Percentiles rank a stretch among this genome's conserved stretches.
These are phyloP conservation scores for Hemibagrus wyckioides DNA, from an alignment of 2,113 vertebrate species.

Conservation along the genomic window DNA sequence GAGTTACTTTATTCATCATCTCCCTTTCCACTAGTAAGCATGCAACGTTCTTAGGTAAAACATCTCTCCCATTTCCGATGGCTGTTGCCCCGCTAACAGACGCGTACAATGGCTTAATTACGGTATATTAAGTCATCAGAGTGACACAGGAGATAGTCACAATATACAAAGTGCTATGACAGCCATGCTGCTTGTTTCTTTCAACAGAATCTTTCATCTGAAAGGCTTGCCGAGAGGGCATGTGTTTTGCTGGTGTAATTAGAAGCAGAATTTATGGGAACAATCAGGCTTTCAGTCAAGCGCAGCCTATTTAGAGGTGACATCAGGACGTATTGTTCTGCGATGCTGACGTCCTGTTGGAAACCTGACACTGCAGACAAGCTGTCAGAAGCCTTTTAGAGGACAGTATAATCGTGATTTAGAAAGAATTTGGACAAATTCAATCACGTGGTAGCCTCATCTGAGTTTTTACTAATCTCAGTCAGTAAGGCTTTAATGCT, in stretches of 20 bases:
- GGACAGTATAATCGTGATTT: slow-evolving; percentile 28
- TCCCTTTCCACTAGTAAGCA: slow-evolving; percentile 59
- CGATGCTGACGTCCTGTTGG: slow-evolving; percentile 45
- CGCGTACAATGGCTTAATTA: slow-evolving; percentile 67
- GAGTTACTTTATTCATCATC: slow-evolving; percentile 67
- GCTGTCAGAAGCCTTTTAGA: slow-evolving; percentile 69
- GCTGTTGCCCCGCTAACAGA: slow-evolving; percentile 57
- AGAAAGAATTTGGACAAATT: background rate
- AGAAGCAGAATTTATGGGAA: slow-evolving; percentile 69
- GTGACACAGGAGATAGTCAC: slow-evolving; percentile 67
- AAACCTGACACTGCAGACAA: slow-evolving; percentile 54
- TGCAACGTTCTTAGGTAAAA: slow-evolving; percentile 55
- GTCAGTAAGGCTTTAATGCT: background rate
- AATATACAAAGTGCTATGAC: slow-evolving; percentile 65
- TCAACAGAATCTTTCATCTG: slow-evolving; percentile 58
- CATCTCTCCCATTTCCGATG: slow-evolving; percentile 54
- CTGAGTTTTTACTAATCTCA: background rate
- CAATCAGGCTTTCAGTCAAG: slow-evolving; percentile 70
- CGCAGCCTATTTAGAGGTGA: slow-evolving; percentile 72
- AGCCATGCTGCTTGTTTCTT: slow-evolving; percentile 58
- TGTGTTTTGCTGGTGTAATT: slow-evolving; percentile 69
- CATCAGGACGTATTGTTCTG: slow-evolving; percentile 64
- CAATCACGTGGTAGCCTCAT: background rate
- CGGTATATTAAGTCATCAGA: slow-evolving; percentile 69
- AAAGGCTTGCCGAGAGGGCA: slow-evolving; percentile 60